A percentile compares a stretch with the other conserved stretches of the same genome.
Evolutionary conservation across 1,140 invertebrate genomes (phyloP).

Genomic region (Melanaphis sacchari): DNA sequence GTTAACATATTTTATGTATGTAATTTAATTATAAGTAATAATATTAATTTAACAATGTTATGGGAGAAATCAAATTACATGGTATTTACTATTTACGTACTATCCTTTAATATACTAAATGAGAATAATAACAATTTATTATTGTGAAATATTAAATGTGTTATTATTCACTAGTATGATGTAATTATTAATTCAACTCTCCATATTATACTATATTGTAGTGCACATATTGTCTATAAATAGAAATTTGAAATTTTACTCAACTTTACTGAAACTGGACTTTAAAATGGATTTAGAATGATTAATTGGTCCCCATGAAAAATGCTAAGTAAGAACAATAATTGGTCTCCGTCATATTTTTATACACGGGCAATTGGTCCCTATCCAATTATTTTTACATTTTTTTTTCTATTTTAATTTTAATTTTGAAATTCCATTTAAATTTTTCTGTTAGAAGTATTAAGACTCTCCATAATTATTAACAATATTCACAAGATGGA

Average conservation of each 20-base stretch:
- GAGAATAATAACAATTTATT: background rate
- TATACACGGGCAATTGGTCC: background rate
- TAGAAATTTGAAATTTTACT: background rate
- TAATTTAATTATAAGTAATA: background rate
- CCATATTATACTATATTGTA: background rate
- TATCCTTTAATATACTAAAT: background rate
- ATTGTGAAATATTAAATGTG: background rate
- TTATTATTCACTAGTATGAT: background rate
- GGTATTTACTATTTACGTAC: background rate
- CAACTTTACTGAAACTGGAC: background rate
- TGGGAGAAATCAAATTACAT: background rate
- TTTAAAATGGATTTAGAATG: background rate
- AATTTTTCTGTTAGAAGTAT: background rate
- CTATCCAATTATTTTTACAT: background rate
- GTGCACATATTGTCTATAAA: background rate
- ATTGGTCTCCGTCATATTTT: background rate
- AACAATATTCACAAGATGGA: background rate
- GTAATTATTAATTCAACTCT: background rate
- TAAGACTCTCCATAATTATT: background rate
- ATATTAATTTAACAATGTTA: background rate
- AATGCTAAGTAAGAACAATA: background rate
- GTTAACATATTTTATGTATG: background rate
- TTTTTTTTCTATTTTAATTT: background rate
- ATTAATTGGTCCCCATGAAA: background rate
- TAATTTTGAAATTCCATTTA: background rate